Evolutionary conservation across 2,113 vertebrate genomes (phyloP), one percentile per base, ranked within the genome.

Genomic region (Tachycineta bicolor): DNA sequence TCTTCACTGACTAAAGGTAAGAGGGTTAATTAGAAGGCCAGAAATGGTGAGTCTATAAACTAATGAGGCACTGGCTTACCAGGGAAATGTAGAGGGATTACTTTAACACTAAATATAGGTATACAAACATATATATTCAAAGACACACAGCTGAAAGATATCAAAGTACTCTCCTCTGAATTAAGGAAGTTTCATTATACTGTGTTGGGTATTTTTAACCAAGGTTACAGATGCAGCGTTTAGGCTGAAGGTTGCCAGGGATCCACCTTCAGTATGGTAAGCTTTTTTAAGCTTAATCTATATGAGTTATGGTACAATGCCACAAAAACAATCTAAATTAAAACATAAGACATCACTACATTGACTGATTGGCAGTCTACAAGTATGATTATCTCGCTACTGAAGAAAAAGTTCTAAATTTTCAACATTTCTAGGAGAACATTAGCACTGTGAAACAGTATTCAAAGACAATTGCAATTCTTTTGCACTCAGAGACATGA

Each of bases 261-360:
- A 77, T 71, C 56, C 31, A 69, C 70, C 22, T 69, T 85, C 47
- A 68, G 37, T 74, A 39, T 29, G 53, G 63, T 78, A 65, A 23
- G 37, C 37, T 8, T 79, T 93, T 84, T 80, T 37, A 85, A 82
- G 22, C 3, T 78, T 91, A 90, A 78, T 81, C 67, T 5, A 2
- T 71, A 55, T 49, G 49, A 93, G 22, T 71, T 71, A 29, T 44
- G 65, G 46, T 73, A 63, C 14, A 67, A 29, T 59, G 53, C 53
- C 90, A 39, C 55, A 82, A 55, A 96, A 94, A 33, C 26, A 89
- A 73, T 76, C 49, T 89, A 89, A 95, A 94, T 77, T 71, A 90
- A 67, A 95, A 93, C 50, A 79, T 33, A 78, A 86, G 13, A 11
- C 69, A 80, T 71, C 56, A 69, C 52, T 71, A 31, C n/a, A 56